These are phyloP conservation scores for Chloroceryle inda DNA, from an alignment of 2,797 vertebrate species.

Conservation along the genomic window DNA sequence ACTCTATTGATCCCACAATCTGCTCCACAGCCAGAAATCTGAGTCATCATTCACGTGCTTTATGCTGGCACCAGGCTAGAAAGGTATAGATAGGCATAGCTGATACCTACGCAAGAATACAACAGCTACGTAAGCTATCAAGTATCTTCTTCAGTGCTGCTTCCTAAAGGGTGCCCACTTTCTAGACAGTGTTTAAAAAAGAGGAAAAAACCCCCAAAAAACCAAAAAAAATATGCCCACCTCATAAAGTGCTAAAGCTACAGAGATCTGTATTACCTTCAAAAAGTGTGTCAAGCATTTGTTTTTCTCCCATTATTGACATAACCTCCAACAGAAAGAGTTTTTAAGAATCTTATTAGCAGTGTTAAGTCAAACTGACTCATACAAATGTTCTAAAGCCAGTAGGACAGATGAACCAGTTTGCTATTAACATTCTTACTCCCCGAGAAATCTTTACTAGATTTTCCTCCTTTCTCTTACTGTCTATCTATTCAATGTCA, in stretches of 20 bases:
- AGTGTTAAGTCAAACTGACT: not conserved
- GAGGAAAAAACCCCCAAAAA: accelerated
- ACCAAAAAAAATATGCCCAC: not conserved
- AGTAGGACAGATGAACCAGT: not conserved
- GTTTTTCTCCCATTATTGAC: not conserved
- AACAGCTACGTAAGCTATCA: not conserved
- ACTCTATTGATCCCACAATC: not conserved
- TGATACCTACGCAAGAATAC: not conserved
- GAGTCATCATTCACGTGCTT: not conserved
- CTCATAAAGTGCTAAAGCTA: not conserved
- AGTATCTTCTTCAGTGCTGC: not conserved
- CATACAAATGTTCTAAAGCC: not conserved
- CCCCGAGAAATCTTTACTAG: not conserved
- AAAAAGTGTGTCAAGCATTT: not conserved
- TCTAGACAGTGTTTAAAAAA: not conserved
- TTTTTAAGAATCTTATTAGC: not conserved
- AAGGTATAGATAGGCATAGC: not conserved
- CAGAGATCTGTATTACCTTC: not conserved
- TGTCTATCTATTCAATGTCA: not conserved
- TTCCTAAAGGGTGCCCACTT: not conserved
- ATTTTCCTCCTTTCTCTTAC: not conserved
- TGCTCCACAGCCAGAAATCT: slow-evolving; percentile 12
- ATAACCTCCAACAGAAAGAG: not conserved
- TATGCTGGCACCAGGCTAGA: not conserved
- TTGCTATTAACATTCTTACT: not conserved